Evolutionary conservation across 1,140 invertebrate genomes (phyloP).

Genomic region (Leptinotarsa lineolata): DNA sequence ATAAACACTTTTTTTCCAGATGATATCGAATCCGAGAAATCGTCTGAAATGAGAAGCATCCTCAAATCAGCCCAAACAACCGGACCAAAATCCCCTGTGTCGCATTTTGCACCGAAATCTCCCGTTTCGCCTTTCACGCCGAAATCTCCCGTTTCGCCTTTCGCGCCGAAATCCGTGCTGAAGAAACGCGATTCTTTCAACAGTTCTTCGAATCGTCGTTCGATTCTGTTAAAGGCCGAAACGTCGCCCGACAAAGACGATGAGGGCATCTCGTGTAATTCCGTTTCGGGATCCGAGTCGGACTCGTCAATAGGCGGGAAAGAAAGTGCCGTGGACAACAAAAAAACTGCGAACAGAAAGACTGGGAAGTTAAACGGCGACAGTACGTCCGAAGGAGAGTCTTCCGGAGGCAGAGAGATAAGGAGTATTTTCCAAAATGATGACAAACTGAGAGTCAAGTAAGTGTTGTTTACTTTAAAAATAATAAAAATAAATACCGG

Average conservation of each 20-base stretch:
- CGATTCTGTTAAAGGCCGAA: constrained; percentile 30
- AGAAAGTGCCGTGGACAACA: constrained; percentile 8
- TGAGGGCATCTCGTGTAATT: constrained; percentile 54
- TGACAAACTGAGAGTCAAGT: constrained; percentile 50
- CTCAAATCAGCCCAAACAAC: constrained; percentile 28
- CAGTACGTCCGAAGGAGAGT: constrained; percentile 62
- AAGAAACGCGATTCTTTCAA: constrained; percentile 35
- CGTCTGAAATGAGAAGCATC: constrained; percentile 31
- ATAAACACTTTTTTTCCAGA: constrained; percentile 22
- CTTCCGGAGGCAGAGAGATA: constrained; percentile 65
- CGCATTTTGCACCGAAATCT: too few relatives aligned
- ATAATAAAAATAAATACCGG: too few relatives aligned
- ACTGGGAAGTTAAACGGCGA: constrained; percentile 36
- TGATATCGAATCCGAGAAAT: background rate
- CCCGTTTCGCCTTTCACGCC: constrained; percentile 20
- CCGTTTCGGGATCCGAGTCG: constrained; percentile 48
- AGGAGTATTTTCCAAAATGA: constrained; percentile 63
- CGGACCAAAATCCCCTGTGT: too few relatives aligned
- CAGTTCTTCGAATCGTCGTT: constrained; percentile 21
- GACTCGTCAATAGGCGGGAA: constrained; percentile 18
- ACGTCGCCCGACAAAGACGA: constrained; percentile 45
- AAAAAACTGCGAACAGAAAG: constrained; percentile 1
- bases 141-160: constrained; percentile 29
- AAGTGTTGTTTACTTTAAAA: constrained; percentile 30
- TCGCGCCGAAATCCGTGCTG: constrained; percentile 36